A percentile compares a stretch with the other conserved stretches of the same genome.
phyloP scores from a whole-genome alignment of 2,113 vertebrate genomes.

The Brienomyrus brachyistius region DNA sequence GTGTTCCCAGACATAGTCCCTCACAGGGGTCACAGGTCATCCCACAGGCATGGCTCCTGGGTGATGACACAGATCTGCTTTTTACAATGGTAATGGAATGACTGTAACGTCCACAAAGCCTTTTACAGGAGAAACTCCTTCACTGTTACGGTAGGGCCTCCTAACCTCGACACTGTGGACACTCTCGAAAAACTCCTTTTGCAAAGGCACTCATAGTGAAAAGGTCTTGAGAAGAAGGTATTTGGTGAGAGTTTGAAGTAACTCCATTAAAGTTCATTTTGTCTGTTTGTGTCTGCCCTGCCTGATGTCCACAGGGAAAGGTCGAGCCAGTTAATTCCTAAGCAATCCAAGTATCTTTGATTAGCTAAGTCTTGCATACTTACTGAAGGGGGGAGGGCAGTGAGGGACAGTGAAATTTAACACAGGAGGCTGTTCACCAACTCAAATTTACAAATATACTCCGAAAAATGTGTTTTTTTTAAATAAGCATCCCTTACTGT shows the following conservation, averaged over 20 bases:
- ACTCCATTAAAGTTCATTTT: not conserved
- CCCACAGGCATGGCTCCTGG: not conserved
- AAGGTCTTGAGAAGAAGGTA: not conserved
- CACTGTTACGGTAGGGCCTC: not conserved
- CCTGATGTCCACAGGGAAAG: not conserved
- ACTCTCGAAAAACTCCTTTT: not conserved
- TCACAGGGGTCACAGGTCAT: not conserved
- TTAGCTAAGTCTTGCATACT: not conserved
- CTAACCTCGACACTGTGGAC: not conserved
- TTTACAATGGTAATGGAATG: not conserved
- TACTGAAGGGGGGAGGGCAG: not conserved
- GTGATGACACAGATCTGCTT: not conserved
- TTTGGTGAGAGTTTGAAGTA: not conserved
- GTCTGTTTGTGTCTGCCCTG: not conserved
- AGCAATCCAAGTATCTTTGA: not conserved
- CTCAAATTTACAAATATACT: not conserved
- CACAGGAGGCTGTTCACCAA: not conserved
- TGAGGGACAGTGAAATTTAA: not conserved
- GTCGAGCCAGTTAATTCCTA: not conserved
- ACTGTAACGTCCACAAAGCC: not conserved
- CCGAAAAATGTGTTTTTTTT: not conserved
- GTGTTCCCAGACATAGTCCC: not conserved
- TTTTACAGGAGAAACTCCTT: not conserved
- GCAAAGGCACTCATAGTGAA: not conserved
- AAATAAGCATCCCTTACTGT: conserved; percentile 7